A percentile compares a stretch with the other conserved stretches of the same genome.
Evolutionary conservation across 2,797 vertebrate species (phyloP).

Genomic region (Epinephelus malabaricus): DNA sequence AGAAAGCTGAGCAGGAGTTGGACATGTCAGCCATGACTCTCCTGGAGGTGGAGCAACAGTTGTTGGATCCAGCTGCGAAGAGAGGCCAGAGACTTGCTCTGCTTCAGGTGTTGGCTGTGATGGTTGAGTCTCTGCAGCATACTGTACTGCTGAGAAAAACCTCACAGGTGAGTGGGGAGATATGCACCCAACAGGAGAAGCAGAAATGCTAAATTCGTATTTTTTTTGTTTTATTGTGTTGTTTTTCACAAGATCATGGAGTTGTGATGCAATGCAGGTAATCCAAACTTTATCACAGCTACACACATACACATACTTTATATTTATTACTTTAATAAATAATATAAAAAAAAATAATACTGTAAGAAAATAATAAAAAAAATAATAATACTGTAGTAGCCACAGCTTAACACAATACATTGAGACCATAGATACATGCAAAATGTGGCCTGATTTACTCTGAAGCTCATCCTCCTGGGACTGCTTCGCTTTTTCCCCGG

Average conservation of each 20-base stretch:
- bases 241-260: too few species aligned
- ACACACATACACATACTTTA: too few species aligned
- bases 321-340: too few species aligned
- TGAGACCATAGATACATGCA: neutral
- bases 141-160: conserved; percentile 89
- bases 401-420: too few species aligned
- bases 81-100: conserved; percentile 83
- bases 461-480: neutral
- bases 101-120: conserved; percentile 89
- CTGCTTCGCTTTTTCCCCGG: neutral
- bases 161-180: conserved; percentile 86
- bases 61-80: conserved; percentile 48
- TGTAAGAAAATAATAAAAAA: too few species aligned
- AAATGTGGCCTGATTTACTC: neutral
- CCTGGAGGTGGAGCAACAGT: conserved; percentile 86
- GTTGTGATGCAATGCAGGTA: too few species aligned
- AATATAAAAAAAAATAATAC: too few species aligned
- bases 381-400: too few species aligned
- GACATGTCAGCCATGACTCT: conserved; percentile 77
- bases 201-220: too few species aligned
- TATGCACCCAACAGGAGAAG: too few species aligned
- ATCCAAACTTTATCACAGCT: too few species aligned
- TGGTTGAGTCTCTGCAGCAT: conserved; percentile 90
- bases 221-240: too few species aligned
- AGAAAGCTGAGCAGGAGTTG: conserved; percentile 41